These are phyloP conservation scores for Ranitomeya variabilis DNA, from an alignment of 2,113 vertebrate species.

Conservation along the genomic window DNA sequence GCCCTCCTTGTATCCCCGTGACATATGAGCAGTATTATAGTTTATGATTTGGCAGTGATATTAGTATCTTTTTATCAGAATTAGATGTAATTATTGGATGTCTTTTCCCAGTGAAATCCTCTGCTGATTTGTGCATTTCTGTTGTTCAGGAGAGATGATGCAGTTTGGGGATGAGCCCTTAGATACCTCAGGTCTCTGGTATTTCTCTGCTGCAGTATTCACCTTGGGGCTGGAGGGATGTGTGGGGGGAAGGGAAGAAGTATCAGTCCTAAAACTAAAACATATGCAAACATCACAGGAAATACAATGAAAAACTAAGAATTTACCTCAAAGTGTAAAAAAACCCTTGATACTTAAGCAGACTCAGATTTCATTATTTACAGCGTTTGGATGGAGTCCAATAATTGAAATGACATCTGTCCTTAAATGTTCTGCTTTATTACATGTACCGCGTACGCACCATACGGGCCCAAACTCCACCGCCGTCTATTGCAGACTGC, in stretches of 20 bases:
- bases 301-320: neutral
- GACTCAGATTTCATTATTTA: constrained; percentile 34
- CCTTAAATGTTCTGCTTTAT: constrained; percentile 49
- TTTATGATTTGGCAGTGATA: neutral
- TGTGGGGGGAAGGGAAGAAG: neutral
- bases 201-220: constrained; percentile 1
- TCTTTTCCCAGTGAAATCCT: neutral
- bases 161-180: constrained; percentile 13
- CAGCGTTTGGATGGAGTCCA: constrained; percentile 10
- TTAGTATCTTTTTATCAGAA: neutral
- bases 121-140: neutral
- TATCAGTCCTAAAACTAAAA: constrained; percentile 31
- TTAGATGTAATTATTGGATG: neutral
- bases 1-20: too few relatives aligned
- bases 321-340: constrained; percentile 34
- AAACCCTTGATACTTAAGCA: neutral
- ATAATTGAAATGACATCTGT: constrained; percentile 49
- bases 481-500: neutral
- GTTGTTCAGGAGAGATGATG: neutral
- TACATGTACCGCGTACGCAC: neutral
- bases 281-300: constrained; percentile 42
- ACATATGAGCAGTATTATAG: neutral
- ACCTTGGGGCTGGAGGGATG: neutral
- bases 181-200: constrained; percentile 28
- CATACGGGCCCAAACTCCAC: neutral